phyloP scores from a whole-genome alignment of 1,140 invertebrate species.

The Drosophila fuyamai region DNA sequence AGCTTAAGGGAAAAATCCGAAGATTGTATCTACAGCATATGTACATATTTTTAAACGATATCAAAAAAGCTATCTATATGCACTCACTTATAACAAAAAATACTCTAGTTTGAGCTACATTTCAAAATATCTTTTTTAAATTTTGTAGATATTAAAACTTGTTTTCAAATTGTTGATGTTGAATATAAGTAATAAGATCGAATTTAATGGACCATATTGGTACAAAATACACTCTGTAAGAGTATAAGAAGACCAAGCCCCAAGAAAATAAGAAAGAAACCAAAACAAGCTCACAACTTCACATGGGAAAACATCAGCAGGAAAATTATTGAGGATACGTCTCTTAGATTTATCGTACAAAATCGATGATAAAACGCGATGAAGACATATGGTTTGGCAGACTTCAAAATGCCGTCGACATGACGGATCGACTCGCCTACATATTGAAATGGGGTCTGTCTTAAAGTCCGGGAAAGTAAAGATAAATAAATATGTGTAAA shows the following conservation, averaged over 20 bases:
- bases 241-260: conserved; percentile 19
- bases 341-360: conserved; percentile 55
- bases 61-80: too few species aligned
- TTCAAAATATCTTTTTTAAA: too few species aligned
- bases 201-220: too few species aligned
- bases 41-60: too few species aligned
- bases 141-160: too few species aligned
- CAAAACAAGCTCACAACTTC: conserved; percentile 52
- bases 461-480: background rate
- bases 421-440: conserved; percentile 15
- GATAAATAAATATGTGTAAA: background rate
- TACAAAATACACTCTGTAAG: background rate
- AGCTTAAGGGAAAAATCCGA: too few species aligned
- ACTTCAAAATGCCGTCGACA: conserved; percentile 29
- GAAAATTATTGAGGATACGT: conserved; percentile 26
- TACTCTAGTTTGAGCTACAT: too few species aligned
- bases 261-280: conserved; percentile 55
- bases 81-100: too few species aligned
- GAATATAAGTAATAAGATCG: background rate
- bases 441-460: background rate
- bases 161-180: too few species aligned
- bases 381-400: conserved; percentile 19
- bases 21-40: too few species aligned
- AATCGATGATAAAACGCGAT: conserved; percentile 50
- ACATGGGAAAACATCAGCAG: conserved; percentile 13